Conservation (phyloP, 2,888 invertebrate species). For the Lycophotia porphyrea region DNA sequence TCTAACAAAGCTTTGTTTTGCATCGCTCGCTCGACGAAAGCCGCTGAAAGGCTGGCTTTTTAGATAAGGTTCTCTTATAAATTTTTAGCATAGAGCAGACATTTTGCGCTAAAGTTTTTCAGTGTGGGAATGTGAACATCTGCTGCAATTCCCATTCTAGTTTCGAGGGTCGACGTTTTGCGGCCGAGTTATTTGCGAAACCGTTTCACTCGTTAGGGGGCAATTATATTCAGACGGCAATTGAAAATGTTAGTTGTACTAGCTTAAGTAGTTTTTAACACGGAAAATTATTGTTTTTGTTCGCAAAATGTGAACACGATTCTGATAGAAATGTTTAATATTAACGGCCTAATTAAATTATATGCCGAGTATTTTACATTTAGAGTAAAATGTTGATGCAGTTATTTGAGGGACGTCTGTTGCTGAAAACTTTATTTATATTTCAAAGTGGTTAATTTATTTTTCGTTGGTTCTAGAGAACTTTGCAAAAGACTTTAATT, state of each 20-base stretch:
- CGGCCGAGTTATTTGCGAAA: constrained; percentile 77
- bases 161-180: constrained; percentile 79
- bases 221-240: constrained; percentile 76
- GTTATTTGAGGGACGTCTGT: constrained; percentile 44
- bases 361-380: constrained; percentile 32
- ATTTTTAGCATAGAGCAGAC: constrained; percentile 84
- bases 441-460: constrained; percentile 48
- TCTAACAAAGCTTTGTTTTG: constrained; percentile 90
- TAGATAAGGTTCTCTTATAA: constrained; percentile 89
- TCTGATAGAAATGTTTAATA: constrained; percentile 36
- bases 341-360: constrained; percentile 36
- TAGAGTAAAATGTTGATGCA: constrained; percentile 35
- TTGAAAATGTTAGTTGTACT: constrained; percentile 72
- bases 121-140: constrained; percentile 84
- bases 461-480: constrained; percentile 45
- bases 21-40: constrained; percentile 86
- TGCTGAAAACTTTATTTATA: constrained; percentile 46
- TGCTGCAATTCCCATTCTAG: constrained; percentile 83
- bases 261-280: constrained; percentile 70
- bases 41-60: constrained; percentile 89
- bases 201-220: constrained; percentile 76
- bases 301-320: constrained; percentile 22
- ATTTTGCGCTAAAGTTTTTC: constrained; percentile 85
- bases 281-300: constrained; percentile 57
- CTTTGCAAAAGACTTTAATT: constrained; percentile 36